phyloP scores from a whole-genome alignment of 2,113 vertebrate species.

The Pseudorhombus dupliciocellatus region DNA sequence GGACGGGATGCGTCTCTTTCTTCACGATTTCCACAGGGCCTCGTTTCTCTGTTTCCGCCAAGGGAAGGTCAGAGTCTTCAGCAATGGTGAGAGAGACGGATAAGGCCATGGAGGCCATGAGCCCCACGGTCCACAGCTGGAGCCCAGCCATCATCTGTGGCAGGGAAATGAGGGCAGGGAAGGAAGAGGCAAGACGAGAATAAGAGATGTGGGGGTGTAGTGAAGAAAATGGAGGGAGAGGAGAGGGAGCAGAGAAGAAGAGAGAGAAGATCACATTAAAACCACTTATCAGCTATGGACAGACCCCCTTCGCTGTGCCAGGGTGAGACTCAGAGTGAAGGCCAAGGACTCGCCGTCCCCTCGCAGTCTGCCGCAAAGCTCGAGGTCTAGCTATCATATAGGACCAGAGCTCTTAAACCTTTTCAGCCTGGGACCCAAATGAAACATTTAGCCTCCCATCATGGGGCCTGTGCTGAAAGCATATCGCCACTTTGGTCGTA shows the following conservation, averaged over 20 bases:
- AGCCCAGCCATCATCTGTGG: slow-evolving; percentile 67
- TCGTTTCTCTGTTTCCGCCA: neutral
- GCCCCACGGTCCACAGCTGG: slow-evolving; percentile 50
- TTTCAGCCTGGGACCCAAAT: slow-evolving; percentile 65
- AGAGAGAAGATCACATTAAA: slow-evolving; percentile 70
- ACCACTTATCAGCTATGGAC: slow-evolving; percentile 75
- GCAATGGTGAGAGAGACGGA: neutral
- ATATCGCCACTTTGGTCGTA: slow-evolving; percentile 43
- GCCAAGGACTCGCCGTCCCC: slow-evolving; percentile 64
- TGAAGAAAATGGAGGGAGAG: slow-evolving; percentile 14
- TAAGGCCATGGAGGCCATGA: slow-evolving; percentile 40
- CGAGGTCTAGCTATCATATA: slow-evolving; percentile 67
- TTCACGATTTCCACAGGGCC: slow-evolving; percentile 11
- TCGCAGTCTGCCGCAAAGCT: slow-evolving; percentile 34
- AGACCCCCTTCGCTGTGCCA: slow-evolving; percentile 63
- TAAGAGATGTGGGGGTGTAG: slow-evolving; percentile 19
- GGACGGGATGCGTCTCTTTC: slow-evolving; percentile 59
- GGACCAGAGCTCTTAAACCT: slow-evolving; percentile 72
- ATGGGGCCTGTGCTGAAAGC: slow-evolving; percentile 62
- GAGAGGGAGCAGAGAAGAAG: slow-evolving; percentile 27
- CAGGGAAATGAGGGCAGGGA: neutral
- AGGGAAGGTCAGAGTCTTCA: slow-evolving; percentile 27
- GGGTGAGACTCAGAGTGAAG: slow-evolving; percentile 64
- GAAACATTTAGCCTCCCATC: slow-evolving; percentile 69
- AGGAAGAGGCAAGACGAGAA: neutral